phyloP scores from a whole-genome alignment of 1,140 invertebrate species.

The Limonius californicus region DNA sequence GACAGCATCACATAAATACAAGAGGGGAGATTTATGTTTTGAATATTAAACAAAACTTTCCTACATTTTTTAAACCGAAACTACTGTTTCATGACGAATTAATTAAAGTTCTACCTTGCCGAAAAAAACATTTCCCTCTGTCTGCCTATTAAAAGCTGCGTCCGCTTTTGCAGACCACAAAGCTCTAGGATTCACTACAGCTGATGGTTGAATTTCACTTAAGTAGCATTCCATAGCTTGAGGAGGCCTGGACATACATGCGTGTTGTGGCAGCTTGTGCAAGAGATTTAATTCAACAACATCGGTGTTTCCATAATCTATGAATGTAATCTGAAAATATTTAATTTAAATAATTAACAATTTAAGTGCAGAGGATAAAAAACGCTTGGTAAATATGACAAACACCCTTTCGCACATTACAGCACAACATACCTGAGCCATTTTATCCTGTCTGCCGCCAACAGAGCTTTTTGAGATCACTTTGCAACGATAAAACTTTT shows the following conservation, averaged over 20 bases:
- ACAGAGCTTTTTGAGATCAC: conserved; percentile 26
- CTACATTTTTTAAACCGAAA: too few species aligned
- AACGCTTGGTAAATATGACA: too few species aligned
- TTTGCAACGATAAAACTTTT: conserved; percentile 46
- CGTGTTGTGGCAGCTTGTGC: conserved; percentile 35
- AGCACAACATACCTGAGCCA: conserved; percentile 18
- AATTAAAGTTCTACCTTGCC: conserved; percentile 45
- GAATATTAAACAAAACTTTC: too few species aligned
- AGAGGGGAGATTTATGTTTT: too few species aligned
- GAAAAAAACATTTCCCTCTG: conserved; percentile 40
- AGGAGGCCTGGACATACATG: conserved; percentile 42
- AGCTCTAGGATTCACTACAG: conserved; percentile 51
- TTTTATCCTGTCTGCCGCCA: conserved; percentile 1
- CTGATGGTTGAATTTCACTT: conserved; percentile 61
- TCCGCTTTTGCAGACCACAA: conserved; percentile 59
- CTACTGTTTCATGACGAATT: neutral
- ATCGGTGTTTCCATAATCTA: conserved; percentile 72
- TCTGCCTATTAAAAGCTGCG: conserved; percentile 49
- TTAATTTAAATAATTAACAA: conserved; percentile 17
- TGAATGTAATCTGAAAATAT: conserved; percentile 59
- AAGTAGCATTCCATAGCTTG: conserved; percentile 71
- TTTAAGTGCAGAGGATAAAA: too few species aligned
- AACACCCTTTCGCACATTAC: neutral
- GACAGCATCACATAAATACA: too few species aligned
- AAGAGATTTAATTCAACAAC: conserved; percentile 37